Base-by-base conservation (phyloP, 2,888 invertebrate genomes). In the Scaptomyza parva region DNA sequence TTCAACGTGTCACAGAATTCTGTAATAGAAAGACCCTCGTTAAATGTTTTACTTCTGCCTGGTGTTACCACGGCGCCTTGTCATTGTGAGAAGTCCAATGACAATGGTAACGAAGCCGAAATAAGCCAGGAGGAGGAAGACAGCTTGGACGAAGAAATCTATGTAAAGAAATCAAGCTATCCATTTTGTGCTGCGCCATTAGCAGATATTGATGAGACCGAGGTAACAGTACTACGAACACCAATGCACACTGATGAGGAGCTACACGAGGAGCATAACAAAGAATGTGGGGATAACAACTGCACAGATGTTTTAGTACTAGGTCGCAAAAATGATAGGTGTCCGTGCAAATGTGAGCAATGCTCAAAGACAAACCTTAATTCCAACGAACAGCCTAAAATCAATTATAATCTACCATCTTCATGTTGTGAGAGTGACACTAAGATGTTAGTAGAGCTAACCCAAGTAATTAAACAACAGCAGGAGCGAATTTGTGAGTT, bases 241-340 rank as follows among this genome's bases (percentile, higher is more conserved):
- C 67, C 72, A 2, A 48, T 22, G 9, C 58, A 66, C 6, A 40
- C 65, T 7, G 72, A 78, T 6, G 47, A 68, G 8, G 37, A 63
- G 12, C 22, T 51, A 5, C n/a, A 45, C 12, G 7, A 11, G 2
- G 1, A 63, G 41, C 51, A 9, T 12, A 70, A 14, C 14, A 43
- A 54, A 5, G 40, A 64, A n/a, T 59, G 76, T 12, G 76, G 52
- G 0, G 59, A 60, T 24, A 37, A 33, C 9, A 60, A 67, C 26
- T 82, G 66, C 43, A 83, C 84, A 9, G 83, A 84, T 43, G 88
- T 84, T n/a, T 51, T 84, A 18, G 52, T 83, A 14, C 52, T 82
- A 33, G 70, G 73, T 7, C 64, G 64, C 7, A 70, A 72, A 14
- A 26, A 40, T 7, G 55, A 62, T 12, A 63, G 35, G 12, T 60